phyloP scores from a whole-genome alignment of 2,888 invertebrate genomes.

The Notocelia uddmanniana region DNA sequence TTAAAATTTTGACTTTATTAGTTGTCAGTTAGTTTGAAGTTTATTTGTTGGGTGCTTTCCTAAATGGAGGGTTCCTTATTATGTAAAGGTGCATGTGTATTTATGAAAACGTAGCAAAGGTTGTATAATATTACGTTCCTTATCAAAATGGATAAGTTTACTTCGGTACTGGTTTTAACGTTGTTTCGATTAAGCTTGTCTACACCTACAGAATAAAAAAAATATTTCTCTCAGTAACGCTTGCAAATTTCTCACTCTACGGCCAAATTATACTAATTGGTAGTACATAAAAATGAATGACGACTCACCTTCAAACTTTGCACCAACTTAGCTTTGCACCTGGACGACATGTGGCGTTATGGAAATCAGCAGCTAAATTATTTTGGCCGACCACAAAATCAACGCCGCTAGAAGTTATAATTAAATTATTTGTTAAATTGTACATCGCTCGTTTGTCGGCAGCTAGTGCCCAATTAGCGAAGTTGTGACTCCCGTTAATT shows the following conservation, averaged over 20 bases:
- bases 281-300: not conserved
- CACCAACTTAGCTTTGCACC: conserved; percentile 5
- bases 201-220: not conserved
- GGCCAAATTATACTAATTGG: conserved; percentile 5
- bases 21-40: conserved; percentile 27
- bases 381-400: conserved; percentile 26
- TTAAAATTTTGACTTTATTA: conserved; percentile 24
- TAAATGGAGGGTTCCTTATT: not conserved
- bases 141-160: no score
- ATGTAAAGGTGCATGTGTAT: not conserved
- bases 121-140: no score
- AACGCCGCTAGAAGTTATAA: conserved; percentile 35
- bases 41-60: conserved; percentile 5
- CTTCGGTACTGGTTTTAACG: no score
- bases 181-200: no score
- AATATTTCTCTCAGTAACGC: not conserved
- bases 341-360: not conserved
- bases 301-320: not conserved
- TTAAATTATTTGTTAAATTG: conserved; percentile 45
- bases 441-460: conserved; percentile 36
- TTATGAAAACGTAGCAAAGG: not conserved
- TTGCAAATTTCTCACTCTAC: not conserved
- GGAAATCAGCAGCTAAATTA: not conserved
- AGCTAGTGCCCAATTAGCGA: conserved; percentile 40
- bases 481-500: conserved; percentile 41